These are phyloP conservation scores for Chloroceryle inda DNA, from an alignment of 2,797 vertebrate species.

Conservation along the genomic window DNA sequence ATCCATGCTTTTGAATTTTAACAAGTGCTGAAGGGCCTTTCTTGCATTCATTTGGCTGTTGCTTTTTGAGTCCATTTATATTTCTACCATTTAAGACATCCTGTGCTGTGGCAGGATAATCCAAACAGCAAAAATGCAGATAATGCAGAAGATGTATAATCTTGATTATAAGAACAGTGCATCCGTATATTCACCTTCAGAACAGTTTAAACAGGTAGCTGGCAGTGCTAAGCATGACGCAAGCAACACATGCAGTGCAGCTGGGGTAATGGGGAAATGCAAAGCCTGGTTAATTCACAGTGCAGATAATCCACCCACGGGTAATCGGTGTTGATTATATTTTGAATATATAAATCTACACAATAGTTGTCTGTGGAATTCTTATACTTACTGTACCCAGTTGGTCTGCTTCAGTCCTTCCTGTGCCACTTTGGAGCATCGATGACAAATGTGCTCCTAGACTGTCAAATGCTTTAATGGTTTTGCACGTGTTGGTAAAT, in stretches of 20 bases:
- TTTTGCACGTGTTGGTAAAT: background rate
- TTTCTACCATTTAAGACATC: background rate
- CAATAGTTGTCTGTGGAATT: background rate
- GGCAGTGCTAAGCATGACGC: background rate
- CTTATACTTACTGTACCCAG: background rate
- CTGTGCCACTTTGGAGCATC: background rate
- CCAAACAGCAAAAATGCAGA: background rate
- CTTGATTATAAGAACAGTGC: background rate
- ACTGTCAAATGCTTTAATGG: background rate
- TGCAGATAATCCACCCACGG: slow-evolving; percentile 31
- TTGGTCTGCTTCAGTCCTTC: background rate
- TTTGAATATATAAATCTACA: slow-evolving; percentile 34
- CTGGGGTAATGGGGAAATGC: slow-evolving; percentile 46
- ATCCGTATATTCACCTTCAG: background rate
- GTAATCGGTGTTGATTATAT: slow-evolving; percentile 1
- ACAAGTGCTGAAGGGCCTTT: background rate
- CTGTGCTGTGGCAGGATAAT: background rate
- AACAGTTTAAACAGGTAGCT: background rate
- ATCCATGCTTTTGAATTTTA: background rate
- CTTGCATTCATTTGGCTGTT: background rate
- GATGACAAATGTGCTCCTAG: background rate
- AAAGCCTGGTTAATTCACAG: slow-evolving; percentile 25
- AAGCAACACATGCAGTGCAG: background rate
- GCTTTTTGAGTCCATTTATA: background rate
- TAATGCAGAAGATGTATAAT: background rate